Conservation (phyloP, 2,113 vertebrate species). For the Rhombomys opimus region DNA sequence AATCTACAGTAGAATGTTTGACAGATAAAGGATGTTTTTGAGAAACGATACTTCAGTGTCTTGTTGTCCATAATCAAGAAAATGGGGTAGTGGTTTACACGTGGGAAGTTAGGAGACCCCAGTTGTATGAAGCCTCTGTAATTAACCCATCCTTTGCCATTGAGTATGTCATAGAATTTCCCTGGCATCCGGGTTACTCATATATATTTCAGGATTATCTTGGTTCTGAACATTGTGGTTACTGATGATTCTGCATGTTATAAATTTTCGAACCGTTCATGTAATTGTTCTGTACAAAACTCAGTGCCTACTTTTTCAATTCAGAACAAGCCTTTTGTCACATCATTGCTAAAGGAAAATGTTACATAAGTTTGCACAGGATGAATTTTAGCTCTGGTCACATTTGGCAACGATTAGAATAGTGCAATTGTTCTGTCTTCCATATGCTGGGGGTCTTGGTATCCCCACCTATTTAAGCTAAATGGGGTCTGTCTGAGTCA, state of each 20-base stretch:
- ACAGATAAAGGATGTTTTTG: background rate
- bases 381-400: background rate
- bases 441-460: background rate
- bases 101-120: background rate
- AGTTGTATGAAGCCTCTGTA: background rate
- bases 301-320: background rate
- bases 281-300: background rate
- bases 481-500: background rate
- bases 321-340: background rate
- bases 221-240: background rate
- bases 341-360: background rate
- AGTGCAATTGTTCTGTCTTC: background rate
- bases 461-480: background rate
- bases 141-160: background rate
- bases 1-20: background rate
- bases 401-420: constrained; percentile 4
- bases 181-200: background rate
- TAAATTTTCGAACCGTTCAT: background rate
- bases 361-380: background rate
- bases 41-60: background rate
- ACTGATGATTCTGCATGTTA: background rate
- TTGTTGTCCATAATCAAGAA: constrained; percentile 30
- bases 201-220: background rate
- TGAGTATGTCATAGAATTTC: background rate
- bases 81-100: background rate